A percentile compares a stretch with the other conserved stretches of the same genome.
These are phyloP conservation scores for Aramus guarauna DNA, from an alignment of 2,113 vertebrate species.

Conservation along the genomic window DNA sequence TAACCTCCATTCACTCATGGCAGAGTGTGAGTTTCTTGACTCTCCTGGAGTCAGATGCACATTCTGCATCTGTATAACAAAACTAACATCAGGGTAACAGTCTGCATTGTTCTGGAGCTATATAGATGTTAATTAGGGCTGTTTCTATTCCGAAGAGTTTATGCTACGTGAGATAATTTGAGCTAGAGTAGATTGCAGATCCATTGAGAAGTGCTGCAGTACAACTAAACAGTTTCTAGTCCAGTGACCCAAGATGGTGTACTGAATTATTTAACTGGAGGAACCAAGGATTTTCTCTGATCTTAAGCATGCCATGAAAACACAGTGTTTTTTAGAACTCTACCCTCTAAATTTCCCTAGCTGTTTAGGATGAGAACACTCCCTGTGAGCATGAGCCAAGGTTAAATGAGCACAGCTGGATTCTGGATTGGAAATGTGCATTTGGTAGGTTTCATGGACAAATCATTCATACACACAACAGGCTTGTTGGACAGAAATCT, in stretches of 20 bases:
- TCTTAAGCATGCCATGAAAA: neutral
- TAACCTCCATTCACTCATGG: neutral
- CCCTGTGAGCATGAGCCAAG: neutral
- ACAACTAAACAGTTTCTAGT: neutral
- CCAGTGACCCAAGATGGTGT: neutral
- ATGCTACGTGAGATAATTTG: neutral
- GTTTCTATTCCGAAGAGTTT: neutral
- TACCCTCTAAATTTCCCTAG: neutral
- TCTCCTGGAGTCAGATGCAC: too few species aligned
- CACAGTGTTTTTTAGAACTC: neutral
- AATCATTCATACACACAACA: neutral
- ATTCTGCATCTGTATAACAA: neutral
- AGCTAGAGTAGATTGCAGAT: neutral
- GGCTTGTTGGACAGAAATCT: neutral
- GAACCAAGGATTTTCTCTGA: neutral
- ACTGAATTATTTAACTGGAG: neutral
- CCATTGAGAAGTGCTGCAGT: neutral
- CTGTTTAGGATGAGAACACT: conserved; percentile 16
- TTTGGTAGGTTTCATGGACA: conserved; percentile 24
- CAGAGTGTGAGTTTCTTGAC: neutral
- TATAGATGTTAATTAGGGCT: neutral
- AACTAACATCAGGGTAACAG: neutral
- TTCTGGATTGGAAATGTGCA: neutral
- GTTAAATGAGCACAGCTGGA: conserved; percentile 59
- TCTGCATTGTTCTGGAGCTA: neutral